Percentiles rank a stretch among this genome's conserved stretches.
Conservation (phyloP, 2,113 vertebrate genomes). For the Boleophthalmus pectinirostris region DNA sequence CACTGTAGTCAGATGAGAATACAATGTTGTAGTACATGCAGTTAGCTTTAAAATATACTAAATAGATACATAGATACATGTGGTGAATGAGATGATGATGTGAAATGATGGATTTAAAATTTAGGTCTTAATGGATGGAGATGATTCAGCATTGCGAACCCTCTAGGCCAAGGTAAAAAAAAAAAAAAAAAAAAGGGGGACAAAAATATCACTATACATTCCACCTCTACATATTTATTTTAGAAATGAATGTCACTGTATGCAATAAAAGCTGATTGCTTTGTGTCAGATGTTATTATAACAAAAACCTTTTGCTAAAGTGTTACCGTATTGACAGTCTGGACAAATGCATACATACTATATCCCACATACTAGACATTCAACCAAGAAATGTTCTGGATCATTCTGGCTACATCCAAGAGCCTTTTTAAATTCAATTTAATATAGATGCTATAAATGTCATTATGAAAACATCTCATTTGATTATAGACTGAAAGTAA, state of each 20-base stretch:
- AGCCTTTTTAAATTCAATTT: background rate
- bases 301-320: background rate
- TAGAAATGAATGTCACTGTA: background rate
- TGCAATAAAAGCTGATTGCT: background rate
- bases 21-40: background rate
- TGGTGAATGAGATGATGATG: no score
- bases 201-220: background rate
- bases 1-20: slow-evolving; percentile 11
- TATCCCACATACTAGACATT: background rate
- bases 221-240: no score
- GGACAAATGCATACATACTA: background rate
- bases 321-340: background rate
- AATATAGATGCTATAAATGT: background rate
- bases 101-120: no score
- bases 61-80: no score
- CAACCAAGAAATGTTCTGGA: background rate
- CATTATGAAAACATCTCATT: slow-evolving; percentile 2
- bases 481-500: background rate
- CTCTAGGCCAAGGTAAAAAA: no score
- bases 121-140: background rate
- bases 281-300: background rate
- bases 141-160: no score
- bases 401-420: background rate
- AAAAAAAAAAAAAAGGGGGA: no score
- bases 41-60: background rate